Percentiles rank a stretch among this genome's conserved stretches.
Conservation (phyloP, 2,888 invertebrate species). For the Apocheima hispidaria region DNA sequence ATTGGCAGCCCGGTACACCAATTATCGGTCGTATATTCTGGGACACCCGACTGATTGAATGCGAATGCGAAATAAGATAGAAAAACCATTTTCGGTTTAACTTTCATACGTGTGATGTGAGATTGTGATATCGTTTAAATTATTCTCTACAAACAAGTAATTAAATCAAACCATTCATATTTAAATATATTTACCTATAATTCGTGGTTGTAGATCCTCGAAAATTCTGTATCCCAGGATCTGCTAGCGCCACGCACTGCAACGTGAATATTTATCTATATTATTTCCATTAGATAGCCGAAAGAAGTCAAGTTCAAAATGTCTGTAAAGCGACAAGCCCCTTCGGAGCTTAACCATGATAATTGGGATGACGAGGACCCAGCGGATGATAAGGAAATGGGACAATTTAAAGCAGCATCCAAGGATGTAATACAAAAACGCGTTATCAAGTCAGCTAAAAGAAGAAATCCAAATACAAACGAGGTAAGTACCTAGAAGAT, state of each 20-base stretch:
- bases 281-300: slow-evolving; percentile 1
- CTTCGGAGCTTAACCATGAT: slow-evolving; percentile 91
- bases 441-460: slow-evolving; percentile 92
- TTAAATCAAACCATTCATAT: not conserved
- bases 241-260: slow-evolving; percentile 34
- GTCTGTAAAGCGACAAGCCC: slow-evolving; percentile 91
- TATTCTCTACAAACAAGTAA: not conserved
- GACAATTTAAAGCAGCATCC: slow-evolving; percentile 88
- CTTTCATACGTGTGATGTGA: too few relatives aligned
- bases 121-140: too few relatives aligned
- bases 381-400: slow-evolving; percentile 88
- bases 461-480: slow-evolving; percentile 70
- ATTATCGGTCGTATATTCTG: too few relatives aligned
- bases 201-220: not conserved
- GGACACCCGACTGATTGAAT: too few relatives aligned
- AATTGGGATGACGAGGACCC: slow-evolving; percentile 94
- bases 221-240: slow-evolving; percentile 9
- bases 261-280: slow-evolving; percentile 20
- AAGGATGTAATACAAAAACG: slow-evolving; percentile 91
- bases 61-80: too few relatives aligned
- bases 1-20: too few relatives aligned
- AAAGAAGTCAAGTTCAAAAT: slow-evolving; percentile 70
- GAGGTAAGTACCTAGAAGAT: slow-evolving; percentile 8
- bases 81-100: too few relatives aligned
- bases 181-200: not conserved